Evolutionary conservation across 2,113 vertebrate genomes (phyloP), one percentile per base, ranked within the genome.

Genomic region (Sterna hirundo): DNA sequence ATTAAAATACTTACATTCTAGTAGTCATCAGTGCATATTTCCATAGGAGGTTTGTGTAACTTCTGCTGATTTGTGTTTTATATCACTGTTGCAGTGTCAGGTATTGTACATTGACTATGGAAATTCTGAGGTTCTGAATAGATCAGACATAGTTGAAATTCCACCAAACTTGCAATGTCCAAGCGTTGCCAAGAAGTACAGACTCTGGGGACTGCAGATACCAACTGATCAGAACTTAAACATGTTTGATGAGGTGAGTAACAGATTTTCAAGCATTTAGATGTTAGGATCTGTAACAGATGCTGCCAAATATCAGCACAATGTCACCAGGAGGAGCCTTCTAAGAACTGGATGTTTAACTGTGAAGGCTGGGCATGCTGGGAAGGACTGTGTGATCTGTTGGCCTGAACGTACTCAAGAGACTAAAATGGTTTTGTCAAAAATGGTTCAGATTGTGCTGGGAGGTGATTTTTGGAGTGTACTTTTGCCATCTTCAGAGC

Each of bases 61-160:
- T 47, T 42, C 47, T 55, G 8, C 69, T 29, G 87, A 55, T 83
- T 92, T 92, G 3, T 90, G 3, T 89, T 49, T 74, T 93, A 8
- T 75, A 9, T 96, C 76, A 65, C 38, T 88, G 25, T 88, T 66
- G 23, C 86, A 98, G 97, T 98, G 96, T 86, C 76, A 94, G n/a
- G 98, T 98, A n/a, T 97, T 97, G 40, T 99, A 99, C 65, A 92
- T 98, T 69, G 98, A 98, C 92, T 98, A 98, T 94, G 98, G 98
- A 96, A 99, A 99, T 96, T 95, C 94, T 34, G 98, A 98, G 95
- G 86, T 97, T 93, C 95, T 98, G 64, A 97, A 94, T 82, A 96
- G 97, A 74, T 97, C 97, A 57, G 97, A 98, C 86, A 96, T 98
- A 77, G 98, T 98, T 68, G 98, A 98, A 94, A 98, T 99, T 87